Evolutionary conservation across 1,140 invertebrate species (phyloP).

Genomic region (Drosophila sturtevanti): DNA sequence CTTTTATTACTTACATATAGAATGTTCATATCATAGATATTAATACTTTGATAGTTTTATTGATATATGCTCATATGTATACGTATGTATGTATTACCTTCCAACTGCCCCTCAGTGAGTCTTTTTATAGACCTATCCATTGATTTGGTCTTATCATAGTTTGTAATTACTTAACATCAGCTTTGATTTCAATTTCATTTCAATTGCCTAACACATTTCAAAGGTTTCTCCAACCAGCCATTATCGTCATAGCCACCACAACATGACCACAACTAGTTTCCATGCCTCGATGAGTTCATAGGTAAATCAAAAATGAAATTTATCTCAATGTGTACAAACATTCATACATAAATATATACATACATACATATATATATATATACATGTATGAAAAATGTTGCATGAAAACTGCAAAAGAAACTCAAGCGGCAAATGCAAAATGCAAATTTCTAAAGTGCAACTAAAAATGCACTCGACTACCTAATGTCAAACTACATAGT

Average conservation of each 20-base stretch:
- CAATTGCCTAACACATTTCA: conserved; percentile 47
- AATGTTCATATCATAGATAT: background rate
- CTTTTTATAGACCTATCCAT: background rate
- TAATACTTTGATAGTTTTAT: background rate
- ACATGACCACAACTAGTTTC: conserved; percentile 11
- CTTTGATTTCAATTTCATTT: conserved; percentile 43
- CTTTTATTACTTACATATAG: background rate
- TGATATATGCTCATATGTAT: conserved; percentile 7
- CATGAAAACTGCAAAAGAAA: conserved; percentile 32
- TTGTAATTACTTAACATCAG: conserved; percentile 68
- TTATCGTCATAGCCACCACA: background rate
- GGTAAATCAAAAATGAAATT: conserved; percentile 72
- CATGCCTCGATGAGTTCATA: conserved; percentile 52
- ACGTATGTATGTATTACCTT: no score
- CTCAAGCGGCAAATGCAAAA: conserved; percentile 38
- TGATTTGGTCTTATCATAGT: conserved; percentile 59
- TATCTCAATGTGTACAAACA: conserved; percentile 33
- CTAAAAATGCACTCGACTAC: conserved; percentile 62
- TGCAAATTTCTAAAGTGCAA: conserved; percentile 40
- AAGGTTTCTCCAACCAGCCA: conserved; percentile 48
- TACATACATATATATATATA: background rate
- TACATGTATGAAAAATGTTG: conserved; percentile 31
- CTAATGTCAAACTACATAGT: conserved; percentile 9
- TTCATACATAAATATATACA: background rate
- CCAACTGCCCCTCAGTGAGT: conserved; percentile 16